These are phyloP conservation scores for Drosophila quadrilineata DNA, from an alignment of 1,140 invertebrate species.

Conservation along the genomic window DNA sequence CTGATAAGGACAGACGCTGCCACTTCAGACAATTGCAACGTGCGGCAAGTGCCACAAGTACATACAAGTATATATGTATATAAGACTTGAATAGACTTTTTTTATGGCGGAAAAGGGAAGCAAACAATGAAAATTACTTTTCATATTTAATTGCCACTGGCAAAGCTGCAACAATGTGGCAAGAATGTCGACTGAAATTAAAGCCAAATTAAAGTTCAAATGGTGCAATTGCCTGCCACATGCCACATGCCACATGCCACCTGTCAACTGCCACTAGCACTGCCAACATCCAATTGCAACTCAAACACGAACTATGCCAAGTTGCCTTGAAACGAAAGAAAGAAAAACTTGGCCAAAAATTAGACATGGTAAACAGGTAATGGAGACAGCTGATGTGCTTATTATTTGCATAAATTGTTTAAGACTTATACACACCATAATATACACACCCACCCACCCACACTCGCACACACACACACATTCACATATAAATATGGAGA, in stretches of 20 bases:
- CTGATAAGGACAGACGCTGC: slow-evolving; percentile 47
- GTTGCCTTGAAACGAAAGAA: slow-evolving; percentile 7
- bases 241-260: slow-evolving; percentile 15
- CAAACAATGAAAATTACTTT: slow-evolving; percentile 70
- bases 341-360: slow-evolving; percentile 45
- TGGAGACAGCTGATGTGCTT: slow-evolving; percentile 71
- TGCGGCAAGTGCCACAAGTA: slow-evolving; percentile 20
- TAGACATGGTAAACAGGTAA: slow-evolving; percentile 64
- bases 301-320: slow-evolving; percentile 64
- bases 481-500: too few species aligned
- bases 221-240: slow-evolving; percentile 54
- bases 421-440: slow-evolving; percentile 1
- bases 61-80: too few species aligned
- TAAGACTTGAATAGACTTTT: too few species aligned
- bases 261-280: neutral
- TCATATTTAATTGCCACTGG: slow-evolving; percentile 68
- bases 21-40: slow-evolving; percentile 17
- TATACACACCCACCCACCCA: slow-evolving; percentile 4
- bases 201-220: slow-evolving; percentile 39
- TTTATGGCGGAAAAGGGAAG: too few species aligned
- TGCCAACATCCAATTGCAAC: slow-evolving; percentile 36
- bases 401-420: slow-evolving; percentile 70
- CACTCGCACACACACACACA: slow-evolving; percentile 5
- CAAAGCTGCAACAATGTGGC: slow-evolving; percentile 19
- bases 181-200: slow-evolving; percentile 63